These are phyloP conservation scores for Nesidiocoris tenuis DNA, from an alignment of 2,888 invertebrate genomes.

Conservation along the genomic window DNA sequence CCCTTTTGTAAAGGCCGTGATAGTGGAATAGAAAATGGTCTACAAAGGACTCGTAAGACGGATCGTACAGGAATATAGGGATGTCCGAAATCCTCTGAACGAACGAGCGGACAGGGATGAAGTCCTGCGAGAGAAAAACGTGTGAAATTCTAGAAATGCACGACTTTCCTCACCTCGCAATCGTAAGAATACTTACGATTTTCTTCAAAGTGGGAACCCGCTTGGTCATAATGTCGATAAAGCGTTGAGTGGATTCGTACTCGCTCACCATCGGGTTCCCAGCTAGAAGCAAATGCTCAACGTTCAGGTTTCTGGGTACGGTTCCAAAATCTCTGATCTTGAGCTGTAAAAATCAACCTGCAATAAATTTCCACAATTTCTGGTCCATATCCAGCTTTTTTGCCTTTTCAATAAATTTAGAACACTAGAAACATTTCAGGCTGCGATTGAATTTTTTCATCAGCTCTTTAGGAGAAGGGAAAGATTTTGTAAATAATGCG, in stretches of 20 bases:
- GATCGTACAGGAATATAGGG: background rate
- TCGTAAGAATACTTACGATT: background rate
- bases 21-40: slow-evolving; percentile 34
- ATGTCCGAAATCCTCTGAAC: background rate
- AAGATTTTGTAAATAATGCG: too few species aligned
- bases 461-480: too few species aligned
- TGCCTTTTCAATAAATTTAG: too few species aligned
- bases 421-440: too few species aligned
- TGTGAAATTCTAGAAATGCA: too few species aligned
- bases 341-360: slow-evolving; percentile 2
- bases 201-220: background rate
- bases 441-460: too few species aligned
- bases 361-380: background rate
- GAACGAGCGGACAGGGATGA: background rate
- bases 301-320: background rate
- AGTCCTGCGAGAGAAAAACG: background rate
- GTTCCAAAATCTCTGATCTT: slow-evolving; percentile 1
- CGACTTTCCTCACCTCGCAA: too few species aligned
- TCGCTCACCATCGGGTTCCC: slow-evolving; percentile 21
- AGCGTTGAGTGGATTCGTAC: background rate
- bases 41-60: slow-evolving; percentile 14
- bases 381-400: too few species aligned
- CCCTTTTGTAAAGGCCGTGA: background rate
- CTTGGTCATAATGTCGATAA: background rate
- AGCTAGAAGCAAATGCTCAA: slow-evolving; percentile 18